These are phyloP conservation scores for Osmerus mordax DNA, from an alignment of 2,113 vertebrate genomes.

Conservation along the genomic window DNA sequence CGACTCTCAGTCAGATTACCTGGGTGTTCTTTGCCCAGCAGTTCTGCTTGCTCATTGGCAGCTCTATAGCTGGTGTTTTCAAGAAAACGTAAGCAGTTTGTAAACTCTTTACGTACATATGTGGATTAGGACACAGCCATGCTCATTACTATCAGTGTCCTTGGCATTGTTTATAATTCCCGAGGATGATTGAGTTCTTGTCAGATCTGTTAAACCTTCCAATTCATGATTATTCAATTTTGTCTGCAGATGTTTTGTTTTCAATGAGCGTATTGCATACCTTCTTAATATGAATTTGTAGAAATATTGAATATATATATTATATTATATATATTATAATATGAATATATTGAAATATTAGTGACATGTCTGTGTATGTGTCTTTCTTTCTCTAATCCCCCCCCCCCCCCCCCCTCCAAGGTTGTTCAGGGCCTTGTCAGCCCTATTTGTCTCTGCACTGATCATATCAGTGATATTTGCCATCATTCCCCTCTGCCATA, in stretches of 20 bases:
- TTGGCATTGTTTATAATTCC: too few species aligned
- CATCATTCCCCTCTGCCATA: constrained; percentile 87
- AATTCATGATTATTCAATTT: too few species aligned
- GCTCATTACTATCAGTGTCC: too few species aligned
- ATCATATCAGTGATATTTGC: constrained; percentile 90
- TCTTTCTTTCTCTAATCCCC: not conserved
- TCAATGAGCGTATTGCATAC: not conserved
- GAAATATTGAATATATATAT: not conserved
- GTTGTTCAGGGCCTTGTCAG: constrained; percentile 81
- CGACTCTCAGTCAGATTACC: constrained; percentile 88
- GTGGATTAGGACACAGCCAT: too few species aligned
- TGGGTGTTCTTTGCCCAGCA: constrained; percentile 98
- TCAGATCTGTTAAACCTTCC: too few species aligned
- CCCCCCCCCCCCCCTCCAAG: constrained; percentile 54
- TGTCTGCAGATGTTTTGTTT: too few species aligned
- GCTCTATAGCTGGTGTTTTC: constrained; percentile 84
- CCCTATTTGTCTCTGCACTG: constrained; percentile 81
- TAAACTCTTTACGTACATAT: not conserved
- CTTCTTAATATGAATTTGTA: not conserved
- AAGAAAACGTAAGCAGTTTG: constrained; percentile 84
- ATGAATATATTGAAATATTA: not conserved
- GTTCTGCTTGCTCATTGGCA: constrained; percentile 89
- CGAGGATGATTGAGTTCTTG: too few species aligned
- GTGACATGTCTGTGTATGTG: not conserved
- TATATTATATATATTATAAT: not conserved